A percentile compares a stretch with the other conserved stretches of the same genome.
These are phyloP conservation scores for Poeciliopsis presidionis DNA, from an alignment of 2,797 vertebrate genomes.

Conservation along the genomic window DNA sequence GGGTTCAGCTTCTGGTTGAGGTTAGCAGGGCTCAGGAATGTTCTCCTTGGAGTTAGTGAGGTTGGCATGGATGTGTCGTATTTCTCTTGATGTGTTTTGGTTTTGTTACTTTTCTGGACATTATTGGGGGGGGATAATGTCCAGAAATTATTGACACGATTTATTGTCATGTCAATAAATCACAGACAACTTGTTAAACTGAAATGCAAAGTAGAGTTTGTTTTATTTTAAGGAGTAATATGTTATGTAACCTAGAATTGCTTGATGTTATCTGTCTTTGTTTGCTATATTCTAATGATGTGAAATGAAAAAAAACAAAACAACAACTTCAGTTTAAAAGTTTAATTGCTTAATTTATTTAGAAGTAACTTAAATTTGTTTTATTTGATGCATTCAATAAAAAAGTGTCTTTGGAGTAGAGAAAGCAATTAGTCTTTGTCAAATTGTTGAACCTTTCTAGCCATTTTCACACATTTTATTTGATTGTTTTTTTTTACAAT, in stretches of 20 bases:
- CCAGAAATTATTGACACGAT: too few species aligned
- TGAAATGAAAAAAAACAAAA: neutral
- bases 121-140: neutral
- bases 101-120: neutral
- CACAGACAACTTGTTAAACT: neutral
- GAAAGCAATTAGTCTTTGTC: neutral
- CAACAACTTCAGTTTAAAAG: too few species aligned
- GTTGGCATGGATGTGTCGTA: neutral
- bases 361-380: neutral
- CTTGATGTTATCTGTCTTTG: neutral
- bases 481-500: neutral
- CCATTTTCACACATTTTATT: neutral
- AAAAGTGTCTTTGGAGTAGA: neutral
- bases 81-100: neutral
- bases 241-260: neutral
- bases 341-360: neutral
- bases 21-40: constrained; percentile 47
- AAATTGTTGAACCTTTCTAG: neutral
- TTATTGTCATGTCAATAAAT: neutral
- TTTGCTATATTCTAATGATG: neutral
- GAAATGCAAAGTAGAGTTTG: neutral
- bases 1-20: constrained; percentile 19
- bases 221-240: neutral
- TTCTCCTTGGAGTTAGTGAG: constrained; percentile 34
- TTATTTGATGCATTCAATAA: neutral